phyloP scores from a whole-genome alignment of 2,888 invertebrate genomes.

The Labia minor region DNA sequence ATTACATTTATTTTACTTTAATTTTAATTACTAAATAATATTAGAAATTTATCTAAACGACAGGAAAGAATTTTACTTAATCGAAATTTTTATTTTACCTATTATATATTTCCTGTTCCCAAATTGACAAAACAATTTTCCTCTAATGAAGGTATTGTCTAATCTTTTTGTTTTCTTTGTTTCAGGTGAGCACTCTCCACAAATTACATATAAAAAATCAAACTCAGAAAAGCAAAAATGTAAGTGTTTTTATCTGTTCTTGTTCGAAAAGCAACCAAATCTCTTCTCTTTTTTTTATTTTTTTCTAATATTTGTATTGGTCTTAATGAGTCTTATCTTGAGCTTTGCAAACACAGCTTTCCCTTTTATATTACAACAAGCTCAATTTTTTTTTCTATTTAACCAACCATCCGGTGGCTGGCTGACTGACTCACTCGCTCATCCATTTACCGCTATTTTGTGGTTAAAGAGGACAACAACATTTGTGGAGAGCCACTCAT shows the following conservation, averaged over 20 bases:
- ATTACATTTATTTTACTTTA: too few species aligned
- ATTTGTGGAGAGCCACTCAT: too few species aligned
- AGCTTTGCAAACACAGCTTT: constrained; percentile 8
- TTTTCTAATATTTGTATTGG: constrained; percentile 13
- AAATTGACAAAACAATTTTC: too few species aligned
- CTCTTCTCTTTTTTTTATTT: neutral
- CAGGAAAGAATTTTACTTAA: too few species aligned
- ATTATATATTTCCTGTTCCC: too few species aligned
- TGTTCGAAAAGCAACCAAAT: neutral
- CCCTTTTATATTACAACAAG: constrained; percentile 4
- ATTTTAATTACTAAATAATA: too few species aligned
- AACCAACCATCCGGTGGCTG: neutral
- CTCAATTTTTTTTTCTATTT: neutral
- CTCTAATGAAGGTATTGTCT: too few species aligned
- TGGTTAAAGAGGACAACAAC: neutral
- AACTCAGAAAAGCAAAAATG: neutral
- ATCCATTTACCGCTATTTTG: constrained; percentile 1
- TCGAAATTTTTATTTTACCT: too few species aligned
- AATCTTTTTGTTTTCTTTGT: too few species aligned
- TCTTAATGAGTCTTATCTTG: constrained; percentile 13
- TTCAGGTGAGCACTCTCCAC: too few species aligned
- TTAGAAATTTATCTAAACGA: too few species aligned
- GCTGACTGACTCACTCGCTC: neutral
- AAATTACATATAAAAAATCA: too few species aligned
- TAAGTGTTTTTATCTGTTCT: neutral